Evolutionary conservation across 2,888 invertebrate species (phyloP).

Genomic region (Agrotis exclamationis): DNA sequence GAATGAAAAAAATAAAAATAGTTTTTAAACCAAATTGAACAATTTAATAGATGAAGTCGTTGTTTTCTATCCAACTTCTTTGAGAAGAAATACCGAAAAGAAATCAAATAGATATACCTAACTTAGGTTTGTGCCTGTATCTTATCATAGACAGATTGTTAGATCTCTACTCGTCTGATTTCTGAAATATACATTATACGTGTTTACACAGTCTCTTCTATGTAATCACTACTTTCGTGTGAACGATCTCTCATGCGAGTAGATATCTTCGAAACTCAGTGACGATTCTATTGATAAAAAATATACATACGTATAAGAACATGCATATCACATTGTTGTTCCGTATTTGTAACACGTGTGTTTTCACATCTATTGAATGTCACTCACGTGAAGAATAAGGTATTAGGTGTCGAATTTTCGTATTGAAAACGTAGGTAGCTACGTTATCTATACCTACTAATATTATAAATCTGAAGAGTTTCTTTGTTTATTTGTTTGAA

Average conservation of each 20-base stretch:
- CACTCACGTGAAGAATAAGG: slow-evolving; percentile 9
- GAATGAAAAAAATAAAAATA: too few species aligned
- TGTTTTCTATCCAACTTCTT: too few species aligned
- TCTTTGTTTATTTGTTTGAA: too few species aligned
- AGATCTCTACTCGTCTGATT: background rate
- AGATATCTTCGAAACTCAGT: background rate
- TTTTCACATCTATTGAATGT: slow-evolving; percentile 22
- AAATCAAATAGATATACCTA: too few species aligned
- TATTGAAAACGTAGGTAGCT: slow-evolving; percentile 14
- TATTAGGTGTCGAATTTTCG: slow-evolving; percentile 10
- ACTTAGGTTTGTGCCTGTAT: background rate
- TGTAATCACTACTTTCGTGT: background rate
- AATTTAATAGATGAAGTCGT: too few species aligned
- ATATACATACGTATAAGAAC: background rate
- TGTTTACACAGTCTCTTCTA: background rate
- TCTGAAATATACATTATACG: too few species aligned
- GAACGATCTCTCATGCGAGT: background rate
- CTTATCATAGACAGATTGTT: background rate
- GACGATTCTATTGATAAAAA: slow-evolving; percentile 9
- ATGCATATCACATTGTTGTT: background rate
- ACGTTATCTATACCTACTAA: background rate
- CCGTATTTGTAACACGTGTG: slow-evolving; percentile 13
- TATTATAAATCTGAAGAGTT: too few species aligned
- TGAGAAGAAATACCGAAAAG: too few species aligned
- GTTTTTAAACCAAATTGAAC: too few species aligned